Conservation (phyloP, 2,113 vertebrate species). For the Lanius ludovicianus region DNA sequence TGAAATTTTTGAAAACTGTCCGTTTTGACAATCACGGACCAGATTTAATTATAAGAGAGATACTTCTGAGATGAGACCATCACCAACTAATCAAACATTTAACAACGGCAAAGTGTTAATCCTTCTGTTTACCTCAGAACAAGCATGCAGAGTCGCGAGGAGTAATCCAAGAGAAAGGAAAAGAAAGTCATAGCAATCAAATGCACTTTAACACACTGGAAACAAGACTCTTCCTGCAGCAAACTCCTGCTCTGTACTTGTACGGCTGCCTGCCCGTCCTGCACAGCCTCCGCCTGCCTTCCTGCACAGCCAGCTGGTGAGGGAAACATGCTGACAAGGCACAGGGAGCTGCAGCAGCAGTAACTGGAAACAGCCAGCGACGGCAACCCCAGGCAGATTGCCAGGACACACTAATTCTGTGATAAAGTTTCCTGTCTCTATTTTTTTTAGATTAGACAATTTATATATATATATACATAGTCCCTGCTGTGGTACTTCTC, state of each 20-base stretch:
- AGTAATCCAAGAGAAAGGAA: not conserved
- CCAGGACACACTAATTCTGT: not conserved
- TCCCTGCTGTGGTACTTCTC: not conserved
- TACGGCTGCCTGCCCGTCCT: rapidly evolving
- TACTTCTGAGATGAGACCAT: not conserved
- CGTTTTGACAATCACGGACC: not conserved
- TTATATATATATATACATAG: not conserved
- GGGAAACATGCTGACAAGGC: not conserved
- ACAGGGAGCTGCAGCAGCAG: not conserved
- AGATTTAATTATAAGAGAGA: not conserved
- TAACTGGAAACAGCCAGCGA: not conserved
- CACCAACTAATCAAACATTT: not conserved
- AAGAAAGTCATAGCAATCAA: not conserved
- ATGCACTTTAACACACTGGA: not conserved
- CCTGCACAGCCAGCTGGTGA: not conserved
- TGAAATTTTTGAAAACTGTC: not conserved
- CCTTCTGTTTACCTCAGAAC: not conserved
- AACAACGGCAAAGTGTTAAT: not conserved
- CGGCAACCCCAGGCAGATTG: not conserved
- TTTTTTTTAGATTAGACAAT: not conserved
- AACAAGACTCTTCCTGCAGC: not conserved
- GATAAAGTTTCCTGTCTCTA: not conserved
- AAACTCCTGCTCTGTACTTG: not conserved
- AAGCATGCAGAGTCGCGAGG: rapidly evolving
- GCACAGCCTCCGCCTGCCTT: not conserved